Evolutionary conservation across 2,888 invertebrate species (phyloP).

Genomic region (Parnassius glacialis): DNA sequence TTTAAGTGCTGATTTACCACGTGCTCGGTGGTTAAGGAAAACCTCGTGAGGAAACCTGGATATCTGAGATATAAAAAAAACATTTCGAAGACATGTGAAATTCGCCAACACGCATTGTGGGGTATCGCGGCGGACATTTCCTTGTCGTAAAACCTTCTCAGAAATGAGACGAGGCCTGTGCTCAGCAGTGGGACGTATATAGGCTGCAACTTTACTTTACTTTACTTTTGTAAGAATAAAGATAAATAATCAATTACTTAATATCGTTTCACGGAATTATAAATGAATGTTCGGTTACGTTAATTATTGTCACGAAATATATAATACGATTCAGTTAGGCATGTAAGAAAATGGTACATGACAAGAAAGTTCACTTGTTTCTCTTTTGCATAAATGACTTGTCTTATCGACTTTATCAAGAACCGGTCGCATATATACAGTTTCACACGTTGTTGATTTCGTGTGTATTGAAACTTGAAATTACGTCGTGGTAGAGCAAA

Average conservation of each 20-base stretch:
- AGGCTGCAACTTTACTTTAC: too few species aligned
- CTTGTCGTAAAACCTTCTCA: too few species aligned
- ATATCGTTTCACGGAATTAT: background rate
- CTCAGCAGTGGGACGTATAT: too few species aligned
- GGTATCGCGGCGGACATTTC: too few species aligned
- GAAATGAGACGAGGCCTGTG: too few species aligned
- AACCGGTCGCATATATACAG: slow-evolving; percentile 22
- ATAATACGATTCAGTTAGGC: slow-evolving; percentile 8
- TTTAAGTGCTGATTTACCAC: too few species aligned
- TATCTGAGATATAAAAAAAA: too few species aligned
- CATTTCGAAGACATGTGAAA: too few species aligned
- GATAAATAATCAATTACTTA: background rate
- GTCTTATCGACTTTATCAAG: slow-evolving; percentile 26
- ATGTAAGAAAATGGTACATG: slow-evolving; percentile 23
- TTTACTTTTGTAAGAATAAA: background rate
- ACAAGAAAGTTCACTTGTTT: slow-evolving; percentile 27
- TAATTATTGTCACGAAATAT: slow-evolving; percentile 4
- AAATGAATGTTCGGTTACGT: background rate
- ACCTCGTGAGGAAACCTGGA: too few species aligned
- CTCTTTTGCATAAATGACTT: slow-evolving; percentile 27
- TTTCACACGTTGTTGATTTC: slow-evolving; percentile 25
- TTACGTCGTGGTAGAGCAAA: slow-evolving; percentile 17
- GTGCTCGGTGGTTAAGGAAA: too few species aligned
- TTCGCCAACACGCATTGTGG: too few species aligned
- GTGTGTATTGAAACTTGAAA: slow-evolving; percentile 23